phyloP scores from a whole-genome alignment of 2,888 invertebrate species.

The Rhagophthalmus giganteus region DNA sequence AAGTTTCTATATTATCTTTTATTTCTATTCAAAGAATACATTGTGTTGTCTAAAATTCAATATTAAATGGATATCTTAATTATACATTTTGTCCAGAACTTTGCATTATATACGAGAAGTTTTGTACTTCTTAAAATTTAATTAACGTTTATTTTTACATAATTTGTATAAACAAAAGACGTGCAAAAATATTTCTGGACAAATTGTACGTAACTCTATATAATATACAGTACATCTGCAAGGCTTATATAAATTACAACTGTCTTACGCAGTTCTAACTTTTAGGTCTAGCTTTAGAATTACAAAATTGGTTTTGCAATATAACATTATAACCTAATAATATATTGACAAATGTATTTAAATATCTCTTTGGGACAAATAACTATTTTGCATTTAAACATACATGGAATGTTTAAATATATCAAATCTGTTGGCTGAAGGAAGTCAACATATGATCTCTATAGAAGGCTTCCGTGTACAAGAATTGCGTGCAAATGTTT shows the following conservation, averaged over 20 bases:
- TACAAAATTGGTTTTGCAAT: constrained; percentile 44
- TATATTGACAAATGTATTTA: constrained; percentile 53
- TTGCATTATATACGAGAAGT: constrained; percentile 44
- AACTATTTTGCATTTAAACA: constrained; percentile 35
- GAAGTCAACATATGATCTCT: constrained; percentile 22
- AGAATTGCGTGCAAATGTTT: constrained; percentile 9
- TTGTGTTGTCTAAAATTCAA: constrained; percentile 56
- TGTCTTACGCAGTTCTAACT: constrained; percentile 50
- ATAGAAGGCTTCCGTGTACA: constrained; percentile 19
- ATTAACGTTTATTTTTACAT: constrained; percentile 35
- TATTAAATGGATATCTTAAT: constrained; percentile 50
- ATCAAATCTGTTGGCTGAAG: constrained; percentile 25
- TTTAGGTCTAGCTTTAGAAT: constrained; percentile 53
- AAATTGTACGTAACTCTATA: constrained; percentile 48
- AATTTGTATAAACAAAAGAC: constrained; percentile 23
- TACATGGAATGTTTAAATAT: constrained; percentile 51
- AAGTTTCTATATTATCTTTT: constrained; percentile 46
- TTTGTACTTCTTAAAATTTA: constrained; percentile 53
- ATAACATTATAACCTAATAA: constrained; percentile 34
- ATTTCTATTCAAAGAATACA: constrained; percentile 59
- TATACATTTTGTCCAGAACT: constrained; percentile 38
- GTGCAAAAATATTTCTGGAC: constrained; percentile 46
- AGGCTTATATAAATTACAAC: constrained; percentile 53
- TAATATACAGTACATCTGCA: constrained; percentile 54
- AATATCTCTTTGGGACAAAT: constrained; percentile 38